Evolutionary conservation across 2,888 invertebrate species (phyloP), one percentile per base, ranked within the genome.

Genomic region (Amblyjoppa proteus): DNA sequence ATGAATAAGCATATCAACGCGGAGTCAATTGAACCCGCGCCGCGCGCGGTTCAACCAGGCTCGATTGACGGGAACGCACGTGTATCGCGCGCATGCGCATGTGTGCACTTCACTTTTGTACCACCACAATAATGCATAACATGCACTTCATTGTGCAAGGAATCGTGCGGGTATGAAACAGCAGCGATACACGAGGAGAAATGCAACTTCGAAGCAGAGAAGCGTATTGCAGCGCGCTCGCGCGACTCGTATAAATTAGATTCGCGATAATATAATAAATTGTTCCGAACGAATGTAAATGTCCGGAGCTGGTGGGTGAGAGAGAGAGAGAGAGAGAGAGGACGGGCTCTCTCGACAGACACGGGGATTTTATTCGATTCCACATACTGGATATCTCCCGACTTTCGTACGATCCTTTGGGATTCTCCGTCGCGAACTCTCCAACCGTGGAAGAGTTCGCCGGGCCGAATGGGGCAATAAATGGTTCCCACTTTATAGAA

Each of bases 221-320:
- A 41, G 58, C 70, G 64, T 75, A 79, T 74, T 80, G 75, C 83
- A 51, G 70, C 68, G 70, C 68, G 61, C 53, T 20, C 70, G 75
- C 74, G 86, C 83, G 78, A 81, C 85, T 83, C 83, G 86, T 87
- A 88, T 90, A 91, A 91, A 91, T 92, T 91, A 90, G 87, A 90
- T 88, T 80, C 81, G 75, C 84, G 89, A 90, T 92, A 91, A 91
- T 90, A 90, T 88, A 88, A 89, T 92, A 91, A 92, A 92, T 92
- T 90, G 84, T 84, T 71, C 76, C 61, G 89, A 88, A 90, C 87
- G 88, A 87, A 75, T 89, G 90, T 91, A 91, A 91, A 92, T 53
- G 91, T 91, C 89, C 73, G 45, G 74, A 51, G n/a, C 71, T 34
- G 81, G 80, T 64, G 70, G 69, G 75, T 41, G 74, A 71, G 56